Base-by-base conservation (phyloP, 1,140 invertebrate genomes). In the Ostrea edulis region DNA sequence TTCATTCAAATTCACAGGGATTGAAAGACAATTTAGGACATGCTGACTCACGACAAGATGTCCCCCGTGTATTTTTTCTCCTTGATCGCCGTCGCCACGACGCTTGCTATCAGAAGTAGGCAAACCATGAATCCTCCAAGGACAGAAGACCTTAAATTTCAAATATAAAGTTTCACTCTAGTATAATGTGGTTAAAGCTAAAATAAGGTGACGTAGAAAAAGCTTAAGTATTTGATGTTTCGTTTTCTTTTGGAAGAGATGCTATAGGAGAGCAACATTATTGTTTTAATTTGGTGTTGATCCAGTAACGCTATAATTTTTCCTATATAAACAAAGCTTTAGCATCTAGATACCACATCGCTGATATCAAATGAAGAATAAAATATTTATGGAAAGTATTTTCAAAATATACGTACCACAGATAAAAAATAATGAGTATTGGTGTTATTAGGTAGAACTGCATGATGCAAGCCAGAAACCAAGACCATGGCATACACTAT, bases 401-500 rank as follows among this genome's bases (percentile, higher is more conserved):
- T 25, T 35, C 0, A 29, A 14, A 87, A 5, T 44, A 62, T 84
- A 93, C 93, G 90, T 88, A 93, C 92, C 86, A 89, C 14, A 90
- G 86, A 11, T 94, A 87, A 14, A 93, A 90, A 25, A 93, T 86
- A 4, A 93, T 55, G 22, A 97, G 93, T 0, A 97, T 94, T 5
- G 97, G 96, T 0, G 97, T 96, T 0, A 96, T 92, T 3, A 97
- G 94, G 93, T 97, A 97, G 52, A 97, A 95, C 93, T 97, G 97
- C 93, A 97, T 97, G 92, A 97, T 97, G 91, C 97, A 97, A 9
- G 97, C 97, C 87, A 97, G 95, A 93, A 97, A 97, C 97, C 97
- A 97, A 0, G 96, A 96, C 91, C 96, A 96, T 0, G 96, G 95
- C 95, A 97, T 96, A 91, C 97, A 97, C 97, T 98, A 85, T 62